phyloP scores from a whole-genome alignment of 2,797 vertebrate species.

The Intellagama lesueurii region DNA sequence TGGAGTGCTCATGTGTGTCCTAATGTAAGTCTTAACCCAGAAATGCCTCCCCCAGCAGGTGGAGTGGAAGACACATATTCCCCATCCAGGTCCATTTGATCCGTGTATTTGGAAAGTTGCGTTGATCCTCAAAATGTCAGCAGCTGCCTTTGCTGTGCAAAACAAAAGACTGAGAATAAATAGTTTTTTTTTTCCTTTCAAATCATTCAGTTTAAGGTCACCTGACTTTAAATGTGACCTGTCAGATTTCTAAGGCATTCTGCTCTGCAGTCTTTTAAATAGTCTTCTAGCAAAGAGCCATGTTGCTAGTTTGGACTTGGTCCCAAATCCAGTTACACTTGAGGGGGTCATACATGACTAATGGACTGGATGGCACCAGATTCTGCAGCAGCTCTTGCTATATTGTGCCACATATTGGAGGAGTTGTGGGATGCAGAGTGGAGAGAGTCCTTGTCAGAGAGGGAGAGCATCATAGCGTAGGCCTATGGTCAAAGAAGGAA shows the following conservation, averaged over 20 bases:
- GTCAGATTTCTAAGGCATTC: slow-evolving; percentile 90
- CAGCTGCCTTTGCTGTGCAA: slow-evolving; percentile 99
- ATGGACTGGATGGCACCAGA: slow-evolving; percentile 96
- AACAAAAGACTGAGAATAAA: slow-evolving; percentile 99
- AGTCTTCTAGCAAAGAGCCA: slow-evolving; percentile 82
- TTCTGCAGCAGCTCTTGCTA: slow-evolving; percentile 93
- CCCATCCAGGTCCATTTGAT: slow-evolving; percentile 75
- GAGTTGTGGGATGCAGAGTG: slow-evolving; percentile 88
- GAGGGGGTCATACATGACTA: slow-evolving; percentile 94
- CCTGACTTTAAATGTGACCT: slow-evolving; percentile 84
- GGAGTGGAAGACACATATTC: slow-evolving; percentile 79
- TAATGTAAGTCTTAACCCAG: slow-evolving; percentile 73
- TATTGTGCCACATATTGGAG: slow-evolving; percentile 95
- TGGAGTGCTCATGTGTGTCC: slow-evolving; percentile 75
- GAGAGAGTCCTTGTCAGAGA: slow-evolving; percentile 96
- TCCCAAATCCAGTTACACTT: slow-evolving; percentile 81
- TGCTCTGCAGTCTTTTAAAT: slow-evolving; percentile 93
- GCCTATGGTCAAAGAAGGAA: slow-evolving; percentile 78
- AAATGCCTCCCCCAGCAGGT: slow-evolving; percentile 70
- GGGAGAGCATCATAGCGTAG: slow-evolving; percentile 98
- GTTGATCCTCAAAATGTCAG: slow-evolving; percentile 86
- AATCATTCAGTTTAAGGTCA: slow-evolving; percentile 90
- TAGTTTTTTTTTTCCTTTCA: slow-evolving; percentile 87
- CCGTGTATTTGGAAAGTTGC: slow-evolving; percentile 76
- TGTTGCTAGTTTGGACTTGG: slow-evolving; percentile 82